Evolutionary conservation across 1,140 invertebrate genomes (phyloP).

Genomic region (Chlorops oryzae): DNA sequence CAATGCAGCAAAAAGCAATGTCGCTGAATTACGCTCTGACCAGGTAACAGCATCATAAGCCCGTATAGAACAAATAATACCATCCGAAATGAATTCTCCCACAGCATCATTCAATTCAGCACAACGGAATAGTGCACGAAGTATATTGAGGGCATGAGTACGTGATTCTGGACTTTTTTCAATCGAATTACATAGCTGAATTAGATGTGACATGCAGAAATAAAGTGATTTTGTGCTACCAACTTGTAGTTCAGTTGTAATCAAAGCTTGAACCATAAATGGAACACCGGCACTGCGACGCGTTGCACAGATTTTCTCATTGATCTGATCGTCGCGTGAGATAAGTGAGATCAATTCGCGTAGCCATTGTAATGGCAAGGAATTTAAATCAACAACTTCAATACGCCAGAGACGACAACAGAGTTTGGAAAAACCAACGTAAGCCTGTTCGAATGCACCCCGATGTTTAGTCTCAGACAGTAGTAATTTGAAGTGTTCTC

Average conservation of each 20-base stretch:
- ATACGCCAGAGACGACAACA: conserved; percentile 55
- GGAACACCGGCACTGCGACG: conserved; percentile 86
- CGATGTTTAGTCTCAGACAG: conserved; percentile 81
- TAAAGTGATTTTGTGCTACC: conserved; percentile 55
- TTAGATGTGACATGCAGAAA: conserved; percentile 55
- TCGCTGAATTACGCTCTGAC: conserved; percentile 81
- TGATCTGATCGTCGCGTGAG: conserved; percentile 37
- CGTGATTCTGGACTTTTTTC: conserved; percentile 49
- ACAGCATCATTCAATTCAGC: conserved; percentile 67
- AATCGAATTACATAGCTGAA: conserved; percentile 47
- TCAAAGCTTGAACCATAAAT: conserved; percentile 75
- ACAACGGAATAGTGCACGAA: conserved; percentile 73
- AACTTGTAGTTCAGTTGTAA: conserved; percentile 63
- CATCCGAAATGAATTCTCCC: conserved; percentile 64
- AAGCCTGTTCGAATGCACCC: conserved; percentile 92
- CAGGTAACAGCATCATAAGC: conserved; percentile 71
- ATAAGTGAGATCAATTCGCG: conserved; percentile 60
- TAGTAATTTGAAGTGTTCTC: conserved; percentile 65
- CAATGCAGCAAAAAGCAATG: conserved; percentile 77
- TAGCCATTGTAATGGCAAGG: conserved; percentile 66
- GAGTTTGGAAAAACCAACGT: conserved; percentile 78
- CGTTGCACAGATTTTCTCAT: conserved; percentile 60
- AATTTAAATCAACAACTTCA: conserved; percentile 52
- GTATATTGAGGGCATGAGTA: conserved; percentile 80
- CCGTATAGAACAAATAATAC: conserved; percentile 64